Conservation (phyloP, 2,113 vertebrate species). For the Physeter macrocephalus region DNA sequence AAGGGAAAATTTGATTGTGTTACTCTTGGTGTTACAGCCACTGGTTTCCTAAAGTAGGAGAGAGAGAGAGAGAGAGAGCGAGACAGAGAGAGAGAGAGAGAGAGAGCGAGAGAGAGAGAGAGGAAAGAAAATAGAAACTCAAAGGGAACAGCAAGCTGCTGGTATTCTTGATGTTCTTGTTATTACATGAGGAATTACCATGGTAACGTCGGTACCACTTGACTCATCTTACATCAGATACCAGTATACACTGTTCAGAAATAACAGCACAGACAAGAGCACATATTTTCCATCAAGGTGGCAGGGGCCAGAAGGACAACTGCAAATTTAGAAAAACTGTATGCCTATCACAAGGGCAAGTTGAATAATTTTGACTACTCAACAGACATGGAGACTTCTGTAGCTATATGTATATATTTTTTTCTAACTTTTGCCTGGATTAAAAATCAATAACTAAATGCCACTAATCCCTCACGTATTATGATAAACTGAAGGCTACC, state of each 20-base stretch:
- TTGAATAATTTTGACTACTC: not conserved
- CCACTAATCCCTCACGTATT: not conserved
- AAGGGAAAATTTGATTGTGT: not conserved
- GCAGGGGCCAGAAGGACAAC: not conserved
- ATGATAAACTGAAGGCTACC: not conserved
- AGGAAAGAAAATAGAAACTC: not conserved
- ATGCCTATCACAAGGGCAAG: not conserved
- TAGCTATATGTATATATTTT: not conserved
- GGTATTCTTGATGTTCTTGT: not conserved
- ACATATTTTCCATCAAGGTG: not conserved
- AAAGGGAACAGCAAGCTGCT: conserved; percentile 1
- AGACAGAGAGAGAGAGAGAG: not conserved
- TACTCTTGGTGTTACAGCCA: not conserved
- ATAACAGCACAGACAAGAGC: conserved; percentile 19
- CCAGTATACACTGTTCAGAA: conserved; percentile 16
- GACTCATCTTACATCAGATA: not conserved
- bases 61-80: not conserved
- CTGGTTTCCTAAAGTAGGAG: not conserved
- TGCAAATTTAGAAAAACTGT: not conserved
- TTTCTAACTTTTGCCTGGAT: not conserved
- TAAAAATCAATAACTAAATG: conserved; percentile 25
- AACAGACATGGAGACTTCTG: not conserved
- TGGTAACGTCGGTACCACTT: conserved; percentile 31
- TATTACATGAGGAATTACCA: conserved; percentile 28
- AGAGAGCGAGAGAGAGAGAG: too few species aligned